A percentile compares a stretch with the other conserved stretches of the same genome.
Evolutionary conservation across 2,113 vertebrate species (phyloP).

Genomic region (Pseudonaja textilis): DNA sequence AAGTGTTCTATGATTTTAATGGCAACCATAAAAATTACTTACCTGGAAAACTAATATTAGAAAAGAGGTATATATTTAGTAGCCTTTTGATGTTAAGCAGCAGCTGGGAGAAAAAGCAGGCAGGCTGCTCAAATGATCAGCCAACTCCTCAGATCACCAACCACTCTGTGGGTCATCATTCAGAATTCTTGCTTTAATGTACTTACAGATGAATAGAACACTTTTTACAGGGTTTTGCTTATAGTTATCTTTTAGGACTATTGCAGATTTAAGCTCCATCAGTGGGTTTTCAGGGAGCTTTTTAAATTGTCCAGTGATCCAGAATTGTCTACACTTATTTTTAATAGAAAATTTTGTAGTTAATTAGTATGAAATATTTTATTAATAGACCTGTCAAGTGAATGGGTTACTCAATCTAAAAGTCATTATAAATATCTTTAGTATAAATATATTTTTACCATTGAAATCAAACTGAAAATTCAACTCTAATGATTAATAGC

Average conservation of each 20-base stretch:
- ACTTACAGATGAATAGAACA: not conserved
- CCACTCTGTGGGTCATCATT: conserved; percentile 29
- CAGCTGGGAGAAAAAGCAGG: conserved; percentile 61
- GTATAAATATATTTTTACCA: not conserved
- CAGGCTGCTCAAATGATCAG: conserved; percentile 44
- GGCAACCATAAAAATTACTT: conserved; percentile 62
- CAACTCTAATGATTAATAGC: not conserved
- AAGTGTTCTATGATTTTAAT: conserved; percentile 58
- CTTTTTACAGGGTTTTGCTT: not conserved
- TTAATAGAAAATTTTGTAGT: not conserved
- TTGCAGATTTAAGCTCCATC: not conserved
- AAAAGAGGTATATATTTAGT: conserved; percentile 70
- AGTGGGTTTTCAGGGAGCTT: not conserved
- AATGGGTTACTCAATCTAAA: not conserved
- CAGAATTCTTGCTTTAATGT: conserved; percentile 5
- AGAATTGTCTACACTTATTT: not conserved
- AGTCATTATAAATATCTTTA: not conserved
- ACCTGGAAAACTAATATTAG: conserved; percentile 73
- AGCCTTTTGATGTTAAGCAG: conserved; percentile 67
- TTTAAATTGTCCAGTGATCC: not conserved
- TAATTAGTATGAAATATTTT: not conserved
- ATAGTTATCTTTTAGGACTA: not conserved
- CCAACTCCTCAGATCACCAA: conserved; percentile 30
- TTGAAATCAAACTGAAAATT: not conserved
- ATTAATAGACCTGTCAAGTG: not conserved